Base-by-base conservation (phyloP, 92 coral and sea anemone species). In the Micromussa lordhowensis region DNA sequence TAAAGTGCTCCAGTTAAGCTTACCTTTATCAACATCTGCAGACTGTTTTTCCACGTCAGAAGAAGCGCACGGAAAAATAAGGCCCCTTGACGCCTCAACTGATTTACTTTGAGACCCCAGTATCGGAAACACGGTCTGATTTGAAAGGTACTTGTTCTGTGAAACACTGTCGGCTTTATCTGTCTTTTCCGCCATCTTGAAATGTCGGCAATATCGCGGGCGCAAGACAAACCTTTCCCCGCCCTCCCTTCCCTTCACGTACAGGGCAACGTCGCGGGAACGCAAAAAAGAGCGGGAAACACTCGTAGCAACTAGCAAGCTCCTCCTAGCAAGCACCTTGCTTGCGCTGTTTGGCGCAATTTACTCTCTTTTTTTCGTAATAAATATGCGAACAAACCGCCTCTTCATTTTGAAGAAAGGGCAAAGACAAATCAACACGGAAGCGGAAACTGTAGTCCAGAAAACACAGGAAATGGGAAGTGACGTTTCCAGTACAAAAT, bases 371-470 rank as follows among this genome's bases (percentile, higher is more conserved):
- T 44, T 38, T 26, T 59, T 30, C 31, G 34, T 32, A 11, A 49
- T 77, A 77, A 86, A 61, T 77, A 86, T 86, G 89, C 89, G 89
- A 78, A 77, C 66, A 86, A 86, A 48, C 53, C 89, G 83, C 83
- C 11, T 77, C 34, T 77, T 63, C 51, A 63, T 49, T 63, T 21
- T 8, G 18, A 51, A 66, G 34, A 77, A 64, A 63, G 64, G 18
- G 61, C 68, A 63, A 29, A 29, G 64, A 29, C 49, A 51, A 21
- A 48, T 51, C 36, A 19, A 28, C 22, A 44, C 18, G 40, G 83
- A 68, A 18, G 35, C 68, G 22, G 77, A 44, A 64, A 78, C 48
- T 17, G 35, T 64, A 57, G 32, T 29, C 14, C 81, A 77, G 29
- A 66, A 77, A 48, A 29, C 75, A 1, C 44, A 78, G 30, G 40